Percentiles rank a stretch among this genome's conserved stretches.
Evolutionary conservation across 2,797 vertebrate genomes (phyloP).

Genomic region (Lindbergichthys nudifrons): DNA sequence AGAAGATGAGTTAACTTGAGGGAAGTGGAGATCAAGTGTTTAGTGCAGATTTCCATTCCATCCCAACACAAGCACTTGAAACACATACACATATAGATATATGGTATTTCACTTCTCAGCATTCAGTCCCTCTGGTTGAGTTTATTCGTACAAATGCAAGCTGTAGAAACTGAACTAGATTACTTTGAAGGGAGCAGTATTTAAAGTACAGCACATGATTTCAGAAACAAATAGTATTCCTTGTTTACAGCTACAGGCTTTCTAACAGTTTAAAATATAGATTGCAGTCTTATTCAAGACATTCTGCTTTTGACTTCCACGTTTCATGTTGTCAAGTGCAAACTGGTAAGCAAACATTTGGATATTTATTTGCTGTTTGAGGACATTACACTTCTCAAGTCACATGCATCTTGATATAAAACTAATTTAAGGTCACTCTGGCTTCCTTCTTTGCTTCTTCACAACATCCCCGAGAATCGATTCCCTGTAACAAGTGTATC

Average conservation of each 20-base stretch:
- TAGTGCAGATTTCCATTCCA: not conserved
- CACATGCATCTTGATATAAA: not conserved
- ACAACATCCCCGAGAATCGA: not conserved
- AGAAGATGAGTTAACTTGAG: not conserved
- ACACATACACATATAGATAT: too few relatives aligned
- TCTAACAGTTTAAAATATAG: not conserved
- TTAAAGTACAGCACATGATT: not conserved
- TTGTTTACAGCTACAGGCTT: not conserved
- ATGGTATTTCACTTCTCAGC: not conserved
- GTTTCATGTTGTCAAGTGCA: not conserved
- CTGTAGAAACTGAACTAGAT: not conserved
- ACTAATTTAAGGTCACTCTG: not conserved
- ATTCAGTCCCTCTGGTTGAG: not conserved
- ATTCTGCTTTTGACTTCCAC: not conserved
- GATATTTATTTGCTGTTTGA: not conserved
- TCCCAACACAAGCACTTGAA: not conserved
- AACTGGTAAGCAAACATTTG: not conserved
- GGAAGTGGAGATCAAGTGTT: not conserved
- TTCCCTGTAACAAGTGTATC: constrained; percentile 5
- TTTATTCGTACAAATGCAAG: not conserved
- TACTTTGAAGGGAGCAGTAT: not conserved
- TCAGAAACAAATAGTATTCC: not conserved
- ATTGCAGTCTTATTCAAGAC: not conserved
- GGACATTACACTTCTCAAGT: not conserved
- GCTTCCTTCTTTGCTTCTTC: not conserved